A percentile compares a stretch with the other conserved stretches of the same genome.
These are phyloP conservation scores for Desoria tigrina DNA, from an alignment of 2,888 invertebrate species.

Conservation along the genomic window DNA sequence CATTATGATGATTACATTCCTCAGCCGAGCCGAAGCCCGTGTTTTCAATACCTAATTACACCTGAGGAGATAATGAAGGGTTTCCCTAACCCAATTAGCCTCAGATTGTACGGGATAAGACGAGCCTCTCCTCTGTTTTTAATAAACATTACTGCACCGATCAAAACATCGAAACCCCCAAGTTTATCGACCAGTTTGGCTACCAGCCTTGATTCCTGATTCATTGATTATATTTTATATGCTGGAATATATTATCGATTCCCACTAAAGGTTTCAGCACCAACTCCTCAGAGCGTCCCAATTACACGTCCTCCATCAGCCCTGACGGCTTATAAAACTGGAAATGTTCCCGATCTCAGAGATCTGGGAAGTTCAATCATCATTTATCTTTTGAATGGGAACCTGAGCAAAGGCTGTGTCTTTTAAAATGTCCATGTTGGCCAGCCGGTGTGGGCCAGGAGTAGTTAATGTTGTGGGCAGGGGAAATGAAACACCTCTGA, in stretches of 20 bases:
- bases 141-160: background rate
- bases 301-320: background rate
- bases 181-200: constrained; percentile 5
- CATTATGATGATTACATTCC: too few relatives aligned
- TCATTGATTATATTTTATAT: background rate
- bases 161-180: too few relatives aligned
- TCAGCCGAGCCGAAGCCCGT: too few relatives aligned
- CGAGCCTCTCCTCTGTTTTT: background rate
- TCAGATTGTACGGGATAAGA: constrained; percentile 32
- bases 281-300: background rate
- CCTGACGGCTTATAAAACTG: background rate
- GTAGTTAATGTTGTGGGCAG: too few relatives aligned
- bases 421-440: too few relatives aligned
- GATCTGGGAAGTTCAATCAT: constrained; percentile 5
- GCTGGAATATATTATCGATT: background rate
- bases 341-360: background rate
- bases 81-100: constrained; percentile 45
- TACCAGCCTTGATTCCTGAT: background rate
- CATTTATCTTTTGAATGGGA: constrained; percentile 5
- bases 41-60: constrained; percentile 11
- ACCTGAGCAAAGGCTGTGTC: background rate
- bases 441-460: too few relatives aligned
- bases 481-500: too few relatives aligned
- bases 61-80: constrained; percentile 46
- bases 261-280: constrained; percentile 14